phyloP scores from a whole-genome alignment of 2,113 vertebrate genomes.

The Ahaetulla prasina region DNA sequence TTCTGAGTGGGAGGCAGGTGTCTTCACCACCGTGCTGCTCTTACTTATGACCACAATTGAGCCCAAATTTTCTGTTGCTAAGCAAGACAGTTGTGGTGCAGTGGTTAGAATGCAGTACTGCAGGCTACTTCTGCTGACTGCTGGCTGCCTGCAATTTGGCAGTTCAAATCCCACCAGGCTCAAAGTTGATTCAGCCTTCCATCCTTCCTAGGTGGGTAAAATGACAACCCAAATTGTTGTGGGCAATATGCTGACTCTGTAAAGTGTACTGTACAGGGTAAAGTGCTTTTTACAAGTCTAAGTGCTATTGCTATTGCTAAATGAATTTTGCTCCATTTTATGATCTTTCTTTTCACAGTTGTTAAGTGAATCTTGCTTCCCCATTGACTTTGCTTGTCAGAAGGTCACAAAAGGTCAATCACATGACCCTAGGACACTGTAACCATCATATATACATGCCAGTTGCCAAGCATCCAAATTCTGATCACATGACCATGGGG shows the following conservation, averaged over 20 bases:
- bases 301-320: background rate
- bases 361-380: background rate
- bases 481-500: background rate
- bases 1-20: background rate
- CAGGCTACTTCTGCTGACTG: no score
- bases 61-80: background rate
- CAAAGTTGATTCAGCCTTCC: no score
- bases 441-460: background rate
- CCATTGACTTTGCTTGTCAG: background rate
- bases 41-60: background rate
- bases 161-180: no score
- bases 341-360: background rate
- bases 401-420: background rate
- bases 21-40: background rate
- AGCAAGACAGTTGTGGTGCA: background rate
- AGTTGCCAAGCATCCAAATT: background rate
- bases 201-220: no score
- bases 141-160: no score
- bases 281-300: no score
- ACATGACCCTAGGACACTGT: background rate
- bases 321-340: background rate
- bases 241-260: no score
- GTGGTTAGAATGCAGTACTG: no score
- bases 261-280: no score
- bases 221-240: no score